Evolutionary conservation across 1,140 invertebrate species (phyloP).

Genomic region (Mercenaria mercenaria): DNA sequence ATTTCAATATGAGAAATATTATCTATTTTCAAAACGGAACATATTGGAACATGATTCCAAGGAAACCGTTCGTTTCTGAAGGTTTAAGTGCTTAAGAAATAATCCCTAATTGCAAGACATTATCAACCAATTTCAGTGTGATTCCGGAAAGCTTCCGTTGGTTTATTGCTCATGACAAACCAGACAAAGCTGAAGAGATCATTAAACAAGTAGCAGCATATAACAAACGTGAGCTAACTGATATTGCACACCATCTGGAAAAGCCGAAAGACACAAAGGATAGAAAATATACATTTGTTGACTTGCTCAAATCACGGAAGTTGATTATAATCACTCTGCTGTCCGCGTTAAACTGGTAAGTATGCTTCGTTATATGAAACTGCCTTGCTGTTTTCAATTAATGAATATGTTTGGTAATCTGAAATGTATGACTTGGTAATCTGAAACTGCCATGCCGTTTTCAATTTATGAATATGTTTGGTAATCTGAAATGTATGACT

Average conservation of each 20-base stretch:
- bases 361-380: too few relatives aligned
- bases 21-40: too few relatives aligned
- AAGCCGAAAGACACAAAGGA: neutral
- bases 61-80: too few relatives aligned
- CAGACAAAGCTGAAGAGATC: neutral
- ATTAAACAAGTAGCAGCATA: neutral
- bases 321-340: conserved; percentile 1
- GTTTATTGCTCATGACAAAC: conserved; percentile 43
- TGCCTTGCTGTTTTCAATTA: neutral
- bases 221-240: neutral
- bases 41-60: too few relatives aligned
- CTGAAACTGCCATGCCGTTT: too few relatives aligned
- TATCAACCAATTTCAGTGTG: neutral
- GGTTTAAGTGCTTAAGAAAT: too few relatives aligned
- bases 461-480: too few relatives aligned
- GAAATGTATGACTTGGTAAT: too few relatives aligned
- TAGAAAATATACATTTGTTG: conserved; percentile 14
- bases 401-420: too few relatives aligned
- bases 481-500: too few relatives aligned
- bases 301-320: neutral
- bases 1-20: too few relatives aligned
- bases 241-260: neutral
- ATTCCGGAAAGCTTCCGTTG: conserved; percentile 49
- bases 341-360: conserved; percentile 17
- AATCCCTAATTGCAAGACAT: too few relatives aligned